These are phyloP conservation scores for Myzus persicae DNA, from an alignment of 1,140 invertebrate species.

Conservation along the genomic window DNA sequence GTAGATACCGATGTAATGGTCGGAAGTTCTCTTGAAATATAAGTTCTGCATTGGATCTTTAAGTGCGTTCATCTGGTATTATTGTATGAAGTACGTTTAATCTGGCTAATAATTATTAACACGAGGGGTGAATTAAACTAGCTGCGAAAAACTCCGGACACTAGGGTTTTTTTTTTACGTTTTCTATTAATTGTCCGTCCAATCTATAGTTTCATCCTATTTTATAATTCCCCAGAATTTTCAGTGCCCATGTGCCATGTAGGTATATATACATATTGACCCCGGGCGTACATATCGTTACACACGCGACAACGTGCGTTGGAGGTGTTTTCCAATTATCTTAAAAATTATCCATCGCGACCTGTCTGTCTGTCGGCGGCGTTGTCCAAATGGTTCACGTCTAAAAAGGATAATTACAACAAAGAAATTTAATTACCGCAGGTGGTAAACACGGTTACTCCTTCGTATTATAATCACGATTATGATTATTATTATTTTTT, in stretches of 20 bases:
- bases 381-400: slow-evolving; percentile 16
- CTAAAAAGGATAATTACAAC: slow-evolving; percentile 52
- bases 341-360: slow-evolving; percentile 18
- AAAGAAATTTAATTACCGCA: slow-evolving; percentile 55
- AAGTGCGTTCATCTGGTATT: neutral
- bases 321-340: slow-evolving; percentile 56
- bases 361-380: slow-evolving; percentile 34
- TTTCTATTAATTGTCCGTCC: neutral
- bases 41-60: neutral
- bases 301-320: slow-evolving; percentile 23
- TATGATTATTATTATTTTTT: neutral
- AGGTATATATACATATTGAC: neutral
- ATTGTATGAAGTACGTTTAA: neutral
- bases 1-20: neutral
- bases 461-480: slow-evolving; percentile 41
- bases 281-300: slow-evolving; percentile 2
- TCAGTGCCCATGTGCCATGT: neutral
- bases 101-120: neutral
- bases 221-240: neutral
- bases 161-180: neutral
- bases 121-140: neutral
- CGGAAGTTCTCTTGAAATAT: neutral
- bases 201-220: neutral
- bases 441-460: slow-evolving; percentile 49
- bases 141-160: neutral